These are phyloP conservation scores for Catocala nupta DNA, from an alignment of 2,888 invertebrate species.

Conservation along the genomic window DNA sequence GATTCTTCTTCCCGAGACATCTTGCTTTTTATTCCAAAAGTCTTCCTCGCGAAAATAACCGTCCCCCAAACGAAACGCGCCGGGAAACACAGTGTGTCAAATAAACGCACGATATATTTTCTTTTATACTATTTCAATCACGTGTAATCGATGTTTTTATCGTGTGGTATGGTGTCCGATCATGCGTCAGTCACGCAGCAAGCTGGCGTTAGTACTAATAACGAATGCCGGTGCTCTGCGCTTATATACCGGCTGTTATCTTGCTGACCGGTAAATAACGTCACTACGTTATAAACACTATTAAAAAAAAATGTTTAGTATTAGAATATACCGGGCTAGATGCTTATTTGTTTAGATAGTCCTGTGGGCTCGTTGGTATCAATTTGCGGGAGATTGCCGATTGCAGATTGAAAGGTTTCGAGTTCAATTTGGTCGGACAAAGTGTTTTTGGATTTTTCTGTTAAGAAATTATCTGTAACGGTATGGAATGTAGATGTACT, in stretches of 20 bases:
- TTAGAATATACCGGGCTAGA: not conserved
- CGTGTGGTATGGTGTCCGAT: not conserved
- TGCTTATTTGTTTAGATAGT: too few relatives aligned
- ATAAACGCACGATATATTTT: not conserved
- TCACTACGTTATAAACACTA: conserved; percentile 22
- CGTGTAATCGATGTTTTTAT: not conserved
- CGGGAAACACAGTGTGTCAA: too few relatives aligned
- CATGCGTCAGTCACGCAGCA: conserved; percentile 30
- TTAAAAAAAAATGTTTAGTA: conserved; percentile 3
- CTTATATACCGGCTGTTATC: conserved; percentile 45
- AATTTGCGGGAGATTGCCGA: too few relatives aligned
- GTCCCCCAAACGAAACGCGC: too few relatives aligned
- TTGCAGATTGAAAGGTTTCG: too few relatives aligned
- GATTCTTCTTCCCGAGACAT: conserved; percentile 57
- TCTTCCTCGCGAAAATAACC: not conserved
- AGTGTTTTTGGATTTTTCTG: too few relatives aligned
- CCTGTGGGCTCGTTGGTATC: too few relatives aligned
- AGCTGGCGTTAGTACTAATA: conserved; percentile 36
- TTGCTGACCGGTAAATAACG: conserved; percentile 28
- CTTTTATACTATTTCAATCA: conserved; percentile 3
- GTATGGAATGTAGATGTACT: too few relatives aligned
- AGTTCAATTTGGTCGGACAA: too few relatives aligned
- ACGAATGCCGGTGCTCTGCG: conserved; percentile 6
- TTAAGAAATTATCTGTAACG: too few relatives aligned
- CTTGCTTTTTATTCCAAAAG: not conserved